Evolutionary conservation across 2,113 vertebrate genomes (phyloP).

Genomic region (Galbula dea): DNA sequence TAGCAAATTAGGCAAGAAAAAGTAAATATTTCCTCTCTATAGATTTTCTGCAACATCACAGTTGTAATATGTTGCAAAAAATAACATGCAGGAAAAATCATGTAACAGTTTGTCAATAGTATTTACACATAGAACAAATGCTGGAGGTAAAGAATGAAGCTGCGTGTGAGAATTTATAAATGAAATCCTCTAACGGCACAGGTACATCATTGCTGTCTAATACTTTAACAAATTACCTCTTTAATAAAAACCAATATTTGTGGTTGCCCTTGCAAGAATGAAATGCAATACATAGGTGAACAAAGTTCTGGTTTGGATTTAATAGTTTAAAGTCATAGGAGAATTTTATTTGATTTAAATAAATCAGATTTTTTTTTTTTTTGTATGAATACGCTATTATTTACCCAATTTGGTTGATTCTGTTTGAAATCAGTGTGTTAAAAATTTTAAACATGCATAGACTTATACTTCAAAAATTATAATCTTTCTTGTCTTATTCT

Average conservation of each 20-base stretch:
- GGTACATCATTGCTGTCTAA: neutral
- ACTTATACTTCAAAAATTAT: neutral
- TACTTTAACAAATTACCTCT: neutral
- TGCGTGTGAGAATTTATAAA: constrained; percentile 32
- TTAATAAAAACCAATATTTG: neutral
- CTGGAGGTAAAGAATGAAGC: neutral
- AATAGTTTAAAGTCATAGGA: neutral
- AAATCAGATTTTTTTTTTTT: neutral
- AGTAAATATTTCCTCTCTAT: neutral
- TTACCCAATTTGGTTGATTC: neutral
- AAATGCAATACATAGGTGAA: neutral
- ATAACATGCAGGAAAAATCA: constrained; percentile 10
- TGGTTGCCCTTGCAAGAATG: neutral
- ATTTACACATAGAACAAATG: neutral
- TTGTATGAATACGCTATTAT: neutral
- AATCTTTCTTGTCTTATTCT: neutral
- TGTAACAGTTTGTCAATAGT: neutral
- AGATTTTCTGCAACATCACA: neutral
- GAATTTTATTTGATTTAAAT: neutral
- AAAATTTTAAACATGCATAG: neutral
- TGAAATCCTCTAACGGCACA: neutral
- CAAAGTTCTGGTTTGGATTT: neutral
- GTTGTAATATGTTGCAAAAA: neutral
- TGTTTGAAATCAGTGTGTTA: neutral
- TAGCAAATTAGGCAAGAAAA: neutral